These are phyloP conservation scores for Leptopilina boulardi DNA, from an alignment of 1,140 invertebrate genomes.

Conservation along the genomic window DNA sequence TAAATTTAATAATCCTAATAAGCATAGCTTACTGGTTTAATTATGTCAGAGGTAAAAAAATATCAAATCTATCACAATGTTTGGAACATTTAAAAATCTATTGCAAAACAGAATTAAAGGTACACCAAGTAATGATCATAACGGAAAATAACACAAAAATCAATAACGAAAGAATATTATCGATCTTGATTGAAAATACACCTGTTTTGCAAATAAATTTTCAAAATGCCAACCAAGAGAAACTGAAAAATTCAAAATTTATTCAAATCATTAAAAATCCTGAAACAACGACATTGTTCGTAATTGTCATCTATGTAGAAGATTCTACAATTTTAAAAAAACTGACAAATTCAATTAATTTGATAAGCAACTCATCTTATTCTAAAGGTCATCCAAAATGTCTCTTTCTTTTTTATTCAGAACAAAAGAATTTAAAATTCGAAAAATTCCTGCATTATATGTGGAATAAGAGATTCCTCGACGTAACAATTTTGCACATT, in stretches of 20 bases:
- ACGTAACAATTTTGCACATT: not conserved
- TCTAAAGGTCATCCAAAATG: not conserved
- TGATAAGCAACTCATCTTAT: not conserved
- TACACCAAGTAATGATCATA: not conserved
- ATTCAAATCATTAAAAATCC: not conserved
- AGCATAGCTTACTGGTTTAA: no score
- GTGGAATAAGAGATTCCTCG: not conserved
- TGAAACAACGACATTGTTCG: not conserved
- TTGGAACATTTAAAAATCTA: not conserved
- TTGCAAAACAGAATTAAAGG: not conserved
- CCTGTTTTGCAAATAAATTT: not conserved
- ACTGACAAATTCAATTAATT: not conserved
- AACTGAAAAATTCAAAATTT: not conserved
- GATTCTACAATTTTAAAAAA: not conserved
- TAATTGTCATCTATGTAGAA: not conserved
- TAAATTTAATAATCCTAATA: no score
- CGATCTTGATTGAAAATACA: not conserved
- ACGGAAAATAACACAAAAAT: not conserved
- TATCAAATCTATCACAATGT: not conserved
- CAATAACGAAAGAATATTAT: not conserved
- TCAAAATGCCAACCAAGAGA: not conserved
- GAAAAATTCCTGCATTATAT: not conserved
- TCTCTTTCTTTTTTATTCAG: not conserved
- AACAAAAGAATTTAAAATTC: not conserved
- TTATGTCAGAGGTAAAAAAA: not conserved